phyloP scores from a whole-genome alignment of 2,113 vertebrate genomes.

The Scatophagus argus region DNA sequence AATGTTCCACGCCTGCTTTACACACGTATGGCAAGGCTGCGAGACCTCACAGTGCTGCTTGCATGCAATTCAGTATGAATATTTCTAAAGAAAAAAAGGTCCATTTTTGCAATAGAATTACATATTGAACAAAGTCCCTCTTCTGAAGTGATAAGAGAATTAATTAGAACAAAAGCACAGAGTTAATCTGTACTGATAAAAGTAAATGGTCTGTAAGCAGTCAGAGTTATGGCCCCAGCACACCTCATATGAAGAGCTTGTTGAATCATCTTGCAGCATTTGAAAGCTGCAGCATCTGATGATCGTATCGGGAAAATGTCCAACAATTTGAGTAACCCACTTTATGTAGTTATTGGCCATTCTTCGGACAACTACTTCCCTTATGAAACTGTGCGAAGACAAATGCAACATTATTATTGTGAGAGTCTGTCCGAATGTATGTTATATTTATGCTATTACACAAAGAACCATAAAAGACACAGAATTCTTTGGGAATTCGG shows the following conservation, averaged over 20 bases:
- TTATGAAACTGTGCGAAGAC: no score
- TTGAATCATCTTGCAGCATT: neutral
- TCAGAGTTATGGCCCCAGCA: neutral
- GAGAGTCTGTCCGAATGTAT: no score
- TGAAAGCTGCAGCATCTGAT: no score
- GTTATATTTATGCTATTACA: no score
- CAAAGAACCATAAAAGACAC: no score
- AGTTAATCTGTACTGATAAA: neutral
- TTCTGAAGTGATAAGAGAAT: neutral
- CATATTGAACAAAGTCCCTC: neutral
- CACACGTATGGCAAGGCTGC: neutral
- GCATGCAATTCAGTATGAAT: neutral
- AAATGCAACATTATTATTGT: no score
- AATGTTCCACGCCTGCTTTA: neutral
- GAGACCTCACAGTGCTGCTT: neutral
- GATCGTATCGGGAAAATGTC: neutral
- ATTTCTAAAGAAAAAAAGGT: neutral
- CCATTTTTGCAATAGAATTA: slow-evolving; percentile 6
- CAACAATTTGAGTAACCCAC: neutral
- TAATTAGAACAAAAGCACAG: neutral
- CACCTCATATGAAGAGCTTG: neutral
- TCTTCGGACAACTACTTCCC: no score
- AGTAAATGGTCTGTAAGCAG: neutral
- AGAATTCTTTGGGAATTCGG: no score
- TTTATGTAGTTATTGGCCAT: neutral